Conservation (phyloP, 2,113 vertebrate genomes). For the Labeo catla region DNA sequence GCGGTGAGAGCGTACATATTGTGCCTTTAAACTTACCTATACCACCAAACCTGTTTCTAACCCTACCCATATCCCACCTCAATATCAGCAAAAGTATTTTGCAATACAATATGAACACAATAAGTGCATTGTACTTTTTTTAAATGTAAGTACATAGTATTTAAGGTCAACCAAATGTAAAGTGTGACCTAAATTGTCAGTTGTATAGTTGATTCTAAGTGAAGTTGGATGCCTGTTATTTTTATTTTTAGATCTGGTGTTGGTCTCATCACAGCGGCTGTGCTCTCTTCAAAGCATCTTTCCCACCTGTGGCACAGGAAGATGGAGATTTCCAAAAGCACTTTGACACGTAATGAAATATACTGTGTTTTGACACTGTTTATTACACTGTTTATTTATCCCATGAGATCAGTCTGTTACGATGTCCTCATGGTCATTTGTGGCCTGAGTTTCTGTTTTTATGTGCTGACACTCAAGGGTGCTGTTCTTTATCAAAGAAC, state of each 20-base stretch:
- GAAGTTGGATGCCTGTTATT: not conserved
- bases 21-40: no score
- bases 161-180: no score
- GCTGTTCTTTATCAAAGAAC: not conserved
- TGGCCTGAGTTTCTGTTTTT: not conserved
- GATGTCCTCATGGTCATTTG: not conserved
- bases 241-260: constrained; percentile 83
- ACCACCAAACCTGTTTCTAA: no score
- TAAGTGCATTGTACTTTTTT: no score
- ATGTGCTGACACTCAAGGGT: constrained; percentile 1
- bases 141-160: no score
- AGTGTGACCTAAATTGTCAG: not conserved
- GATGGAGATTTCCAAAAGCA: constrained; percentile 78
- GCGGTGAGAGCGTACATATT: no score
- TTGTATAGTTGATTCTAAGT: not conserved
- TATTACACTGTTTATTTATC: not conserved
- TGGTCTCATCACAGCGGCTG: constrained; percentile 86
- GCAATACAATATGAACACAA: no score
- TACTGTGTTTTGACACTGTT: not conserved
- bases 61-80: no score
- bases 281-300: constrained; percentile 84
- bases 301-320: constrained; percentile 81
- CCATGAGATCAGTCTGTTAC: not conserved
- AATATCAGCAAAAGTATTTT: no score
- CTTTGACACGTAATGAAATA: constrained; percentile 78